These are phyloP conservation scores for Thamnophis elegans DNA, from an alignment of 2,797 vertebrate genomes.

Conservation along the genomic window DNA sequence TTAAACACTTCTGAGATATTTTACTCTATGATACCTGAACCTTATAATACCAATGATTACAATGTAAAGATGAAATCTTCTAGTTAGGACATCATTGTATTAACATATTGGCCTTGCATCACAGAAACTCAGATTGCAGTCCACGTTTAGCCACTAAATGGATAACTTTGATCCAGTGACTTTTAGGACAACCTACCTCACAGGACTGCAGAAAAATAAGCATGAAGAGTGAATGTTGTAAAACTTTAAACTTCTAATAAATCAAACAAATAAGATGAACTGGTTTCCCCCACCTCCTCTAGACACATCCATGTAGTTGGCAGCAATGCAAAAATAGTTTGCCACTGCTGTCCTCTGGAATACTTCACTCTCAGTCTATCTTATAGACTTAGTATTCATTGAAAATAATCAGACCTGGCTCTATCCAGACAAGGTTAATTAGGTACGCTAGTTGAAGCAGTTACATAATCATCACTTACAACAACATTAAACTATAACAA, in stretches of 20 bases:
- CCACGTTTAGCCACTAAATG: neutral
- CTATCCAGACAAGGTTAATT: neutral
- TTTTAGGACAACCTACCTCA: neutral
- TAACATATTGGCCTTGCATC: neutral
- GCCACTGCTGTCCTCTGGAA: neutral
- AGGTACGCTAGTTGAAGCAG: neutral
- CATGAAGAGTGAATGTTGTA: neutral
- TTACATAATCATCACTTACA: neutral
- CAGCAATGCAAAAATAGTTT: neutral
- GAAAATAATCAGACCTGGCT: neutral
- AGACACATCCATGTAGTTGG: neutral
- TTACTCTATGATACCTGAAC: neutral
- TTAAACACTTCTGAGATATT: neutral
- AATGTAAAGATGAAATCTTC: neutral
- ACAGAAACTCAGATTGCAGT: neutral
- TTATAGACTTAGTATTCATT: neutral
- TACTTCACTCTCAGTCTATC: neutral
- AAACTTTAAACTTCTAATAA: neutral
- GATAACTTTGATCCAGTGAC: neutral
- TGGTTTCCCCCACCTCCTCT: fast-evolving
- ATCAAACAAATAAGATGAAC: neutral
- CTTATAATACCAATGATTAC: neutral
- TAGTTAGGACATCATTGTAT: neutral
- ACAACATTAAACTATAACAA: neutral
- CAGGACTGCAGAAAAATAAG: neutral